Evolutionary conservation across 2,797 vertebrate species (phyloP).

Genomic region (Rhyacichthys aspro): DNA sequence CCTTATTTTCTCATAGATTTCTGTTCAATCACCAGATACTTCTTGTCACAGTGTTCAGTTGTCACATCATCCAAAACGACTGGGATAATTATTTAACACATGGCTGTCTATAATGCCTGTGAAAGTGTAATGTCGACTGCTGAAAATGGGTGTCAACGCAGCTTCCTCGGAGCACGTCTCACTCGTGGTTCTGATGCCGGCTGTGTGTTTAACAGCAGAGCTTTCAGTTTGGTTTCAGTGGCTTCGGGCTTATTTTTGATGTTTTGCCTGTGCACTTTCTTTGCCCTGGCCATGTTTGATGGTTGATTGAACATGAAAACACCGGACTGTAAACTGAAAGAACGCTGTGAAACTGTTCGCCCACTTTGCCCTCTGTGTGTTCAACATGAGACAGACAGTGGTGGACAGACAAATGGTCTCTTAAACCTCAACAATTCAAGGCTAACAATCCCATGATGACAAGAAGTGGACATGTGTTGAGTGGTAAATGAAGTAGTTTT

Average conservation of each 20-base stretch:
- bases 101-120: neutral
- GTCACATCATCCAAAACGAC: no score
- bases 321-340: constrained; percentile 66
- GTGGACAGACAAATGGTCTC: constrained; percentile 58
- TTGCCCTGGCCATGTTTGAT: constrained; percentile 73
- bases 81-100: no score
- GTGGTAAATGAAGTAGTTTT: constrained; percentile 39
- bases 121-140: no score
- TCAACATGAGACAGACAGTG: constrained; percentile 35
- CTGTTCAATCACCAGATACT: no score
- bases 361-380: constrained; percentile 24
- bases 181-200: constrained; percentile 33
- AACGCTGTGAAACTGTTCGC: constrained; percentile 68
- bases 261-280: constrained; percentile 66
- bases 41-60: no score
- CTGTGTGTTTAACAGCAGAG: no score
- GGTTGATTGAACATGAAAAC: constrained; percentile 81
- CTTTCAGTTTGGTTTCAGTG: constrained; percentile 53
- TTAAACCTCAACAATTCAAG: constrained; percentile 46
- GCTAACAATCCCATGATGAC: constrained; percentile 48
- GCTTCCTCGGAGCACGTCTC: constrained; percentile 15
- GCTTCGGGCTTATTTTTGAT: constrained; percentile 63
- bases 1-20: no score
- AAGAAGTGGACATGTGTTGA: constrained; percentile 51
- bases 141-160: constrained; percentile 20